A percentile compares a stretch with the other conserved stretches of the same genome.
Evolutionary conservation across 1,140 invertebrate genomes (phyloP).

Genomic region (Bombus ignitus): DNA sequence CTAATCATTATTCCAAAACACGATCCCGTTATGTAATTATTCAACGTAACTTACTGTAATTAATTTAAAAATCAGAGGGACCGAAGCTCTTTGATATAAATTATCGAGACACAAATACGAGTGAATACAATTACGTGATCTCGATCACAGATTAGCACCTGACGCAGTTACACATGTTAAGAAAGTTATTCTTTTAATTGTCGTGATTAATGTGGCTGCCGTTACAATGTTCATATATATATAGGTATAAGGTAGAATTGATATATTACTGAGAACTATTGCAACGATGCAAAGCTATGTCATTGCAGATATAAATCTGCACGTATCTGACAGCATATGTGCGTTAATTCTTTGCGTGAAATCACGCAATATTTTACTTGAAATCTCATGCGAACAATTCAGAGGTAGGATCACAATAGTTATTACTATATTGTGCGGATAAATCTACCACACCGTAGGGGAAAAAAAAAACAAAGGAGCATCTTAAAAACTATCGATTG

Average conservation of each 20-base stretch:
- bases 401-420: no score
- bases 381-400: neutral
- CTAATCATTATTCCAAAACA: no score
- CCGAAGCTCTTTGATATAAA: neutral
- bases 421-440: no score
- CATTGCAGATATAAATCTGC: conserved; percentile 5
- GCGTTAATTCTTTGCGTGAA: conserved; percentile 2
- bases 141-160: conserved; percentile 19
- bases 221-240: neutral
- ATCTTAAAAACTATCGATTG: no score
- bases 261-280: conserved; percentile 10
- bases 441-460: no score
- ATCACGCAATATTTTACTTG: conserved; percentile 20
- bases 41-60: no score
- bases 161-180: conserved; percentile 11
- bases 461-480: no score
- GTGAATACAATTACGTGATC: conserved; percentile 21
- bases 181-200: conserved; percentile 35
- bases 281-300: neutral
- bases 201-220: conserved; percentile 8
- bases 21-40: no score
- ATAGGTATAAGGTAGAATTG: conserved; percentile 3
- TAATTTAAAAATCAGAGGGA: no score
- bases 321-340: neutral
- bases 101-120: neutral